A percentile compares a stretch with the other conserved stretches of the same genome.
phyloP scores from a whole-genome alignment of 92 coral and sea anemone genomes.

The Epizoanthus stellaris region DNA sequence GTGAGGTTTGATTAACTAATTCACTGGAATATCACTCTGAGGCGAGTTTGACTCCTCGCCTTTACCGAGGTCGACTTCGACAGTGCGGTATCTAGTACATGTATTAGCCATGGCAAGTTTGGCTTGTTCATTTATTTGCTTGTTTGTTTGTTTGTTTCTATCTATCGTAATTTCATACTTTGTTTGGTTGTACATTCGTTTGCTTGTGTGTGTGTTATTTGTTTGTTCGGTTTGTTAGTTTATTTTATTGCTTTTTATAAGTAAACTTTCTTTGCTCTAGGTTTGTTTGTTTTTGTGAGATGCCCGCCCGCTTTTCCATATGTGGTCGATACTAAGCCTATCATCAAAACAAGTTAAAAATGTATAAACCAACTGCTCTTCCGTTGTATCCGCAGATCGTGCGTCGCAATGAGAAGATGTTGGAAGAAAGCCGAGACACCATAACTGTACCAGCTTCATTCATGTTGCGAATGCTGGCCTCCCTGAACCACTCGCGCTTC shows the following conservation, averaged over 20 bases:
- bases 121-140: no score
- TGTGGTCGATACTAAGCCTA: no score
- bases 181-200: no score
- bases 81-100: no score
- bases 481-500: constrained; percentile 84
- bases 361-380: no score
- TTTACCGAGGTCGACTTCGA: background rate
- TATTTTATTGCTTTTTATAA: no score
- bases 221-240: no score
- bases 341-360: background rate
- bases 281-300: background rate
- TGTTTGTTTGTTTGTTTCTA: no score
- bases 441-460: constrained; percentile 97
- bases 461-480: constrained; percentile 94
- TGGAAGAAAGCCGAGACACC: constrained; percentile 95
- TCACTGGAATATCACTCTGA: background rate
- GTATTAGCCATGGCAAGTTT: no score
- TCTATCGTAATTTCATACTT: no score
- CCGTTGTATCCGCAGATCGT: constrained; percentile 64
- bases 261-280: no score
- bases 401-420: constrained; percentile 92
- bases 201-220: no score
- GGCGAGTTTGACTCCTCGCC: background rate
- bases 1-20: constrained; percentile 34
- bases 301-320: background rate